Evolutionary conservation across 1,140 invertebrate species (phyloP).

Genomic region (Asbolus verrucosus): DNA sequence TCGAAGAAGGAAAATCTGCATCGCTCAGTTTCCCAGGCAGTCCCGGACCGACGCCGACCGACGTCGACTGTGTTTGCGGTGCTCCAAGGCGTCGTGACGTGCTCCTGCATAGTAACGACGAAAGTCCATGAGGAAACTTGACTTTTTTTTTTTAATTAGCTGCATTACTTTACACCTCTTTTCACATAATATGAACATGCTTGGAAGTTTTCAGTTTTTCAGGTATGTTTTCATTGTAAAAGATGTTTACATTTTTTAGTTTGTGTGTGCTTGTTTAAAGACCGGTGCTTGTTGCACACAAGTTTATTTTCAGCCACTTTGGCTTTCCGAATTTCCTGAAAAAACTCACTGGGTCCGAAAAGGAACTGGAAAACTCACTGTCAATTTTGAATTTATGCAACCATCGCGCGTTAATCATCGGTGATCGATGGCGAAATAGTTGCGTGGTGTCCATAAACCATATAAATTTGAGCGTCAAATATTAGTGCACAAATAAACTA

Average conservation of each 20-base stretch:
- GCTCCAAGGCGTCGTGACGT: constrained; percentile 40
- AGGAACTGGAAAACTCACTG: not conserved
- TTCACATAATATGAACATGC: constrained; percentile 29
- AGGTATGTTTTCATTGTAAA: constrained; percentile 12
- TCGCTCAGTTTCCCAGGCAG: constrained; percentile 42
- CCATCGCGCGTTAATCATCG: not conserved
- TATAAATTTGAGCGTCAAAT: not conserved
- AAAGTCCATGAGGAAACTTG: constrained; percentile 23
- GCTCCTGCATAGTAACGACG: constrained; percentile 29
- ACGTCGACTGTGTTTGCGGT: constrained; percentile 38
- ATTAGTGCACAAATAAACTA: constrained; percentile 11
- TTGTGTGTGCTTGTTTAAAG: constrained; percentile 7
- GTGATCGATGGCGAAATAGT: constrained; percentile 2
- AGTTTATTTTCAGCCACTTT: not conserved
- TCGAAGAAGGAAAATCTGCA: constrained; percentile 41
- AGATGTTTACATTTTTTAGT: constrained; percentile 10
- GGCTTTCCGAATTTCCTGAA: not conserved
- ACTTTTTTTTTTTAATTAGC: constrained; percentile 14
- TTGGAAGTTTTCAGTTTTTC: constrained; percentile 23
- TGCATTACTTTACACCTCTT: constrained; percentile 12
- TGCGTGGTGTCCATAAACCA: constrained; percentile 16
- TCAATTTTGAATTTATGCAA: not conserved
- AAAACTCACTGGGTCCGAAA: not conserved
- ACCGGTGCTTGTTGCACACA: constrained; percentile 27
- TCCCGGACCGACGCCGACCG: constrained; percentile 42